These are phyloP conservation scores for Corticium candelabrum DNA, from an alignment of 37 sponge, comb jelly and placozoan genomes.

Conservation along the genomic window DNA sequence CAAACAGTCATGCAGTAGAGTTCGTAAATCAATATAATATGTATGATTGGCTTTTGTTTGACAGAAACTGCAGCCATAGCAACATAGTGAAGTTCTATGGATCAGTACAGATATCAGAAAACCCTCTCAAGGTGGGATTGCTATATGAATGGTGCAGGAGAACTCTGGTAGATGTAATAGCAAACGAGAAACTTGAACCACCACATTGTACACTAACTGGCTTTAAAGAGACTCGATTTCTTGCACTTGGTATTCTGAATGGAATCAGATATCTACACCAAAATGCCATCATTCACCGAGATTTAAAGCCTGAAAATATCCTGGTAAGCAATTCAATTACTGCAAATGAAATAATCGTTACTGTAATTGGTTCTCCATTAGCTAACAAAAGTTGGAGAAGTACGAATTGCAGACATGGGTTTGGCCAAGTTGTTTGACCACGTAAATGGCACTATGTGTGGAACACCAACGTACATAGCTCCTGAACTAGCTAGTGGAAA, in stretches of 20 bases:
- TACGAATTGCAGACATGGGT: not conserved
- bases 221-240: not conserved
- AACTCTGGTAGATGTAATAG: not conserved
- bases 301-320: conserved; percentile 86
- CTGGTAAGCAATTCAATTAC: conserved; percentile 60
- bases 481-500: not conserved
- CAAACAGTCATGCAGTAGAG: too few relatives aligned
- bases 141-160: not conserved
- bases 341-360: not conserved
- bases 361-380: not conserved
- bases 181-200: not conserved
- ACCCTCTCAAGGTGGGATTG: not conserved
- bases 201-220: not conserved
- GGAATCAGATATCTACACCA: conserved; percentile 84
- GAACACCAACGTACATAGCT: not conserved
- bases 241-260: conserved; percentile 40
- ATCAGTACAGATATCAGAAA: not conserved
- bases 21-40: too few relatives aligned
- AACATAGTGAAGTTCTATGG: not conserved
- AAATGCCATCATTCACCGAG: conserved; percentile 82
- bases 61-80: too few relatives aligned
- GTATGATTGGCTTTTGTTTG: too few relatives aligned
- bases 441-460: not conserved
- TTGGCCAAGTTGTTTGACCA: not conserved
- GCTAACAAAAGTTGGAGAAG: not conserved